These are phyloP conservation scores for Augochlorella aurata DNA, from an alignment of 2,888 invertebrate genomes.

Conservation along the genomic window DNA sequence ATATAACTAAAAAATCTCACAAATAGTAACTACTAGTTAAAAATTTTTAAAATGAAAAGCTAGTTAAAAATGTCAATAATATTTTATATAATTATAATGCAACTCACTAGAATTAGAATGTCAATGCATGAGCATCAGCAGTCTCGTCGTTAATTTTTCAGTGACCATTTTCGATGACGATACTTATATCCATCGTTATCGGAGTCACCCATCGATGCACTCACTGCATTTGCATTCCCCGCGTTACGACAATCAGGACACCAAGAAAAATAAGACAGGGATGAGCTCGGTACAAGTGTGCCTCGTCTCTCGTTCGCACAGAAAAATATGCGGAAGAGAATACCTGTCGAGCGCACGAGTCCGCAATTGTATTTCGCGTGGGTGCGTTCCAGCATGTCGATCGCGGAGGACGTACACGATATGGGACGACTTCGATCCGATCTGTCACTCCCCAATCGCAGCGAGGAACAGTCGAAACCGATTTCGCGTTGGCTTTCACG, in stretches of 20 bases:
- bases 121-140: too few species aligned
- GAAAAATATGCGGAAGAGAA: slow-evolving; percentile 40
- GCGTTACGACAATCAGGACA: slow-evolving; percentile 5
- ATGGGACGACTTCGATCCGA: slow-evolving; percentile 67
- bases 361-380: slow-evolving; percentile 50
- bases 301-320: neutral
- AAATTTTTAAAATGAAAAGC: too few species aligned
- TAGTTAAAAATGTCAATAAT: too few species aligned
- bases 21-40: too few species aligned
- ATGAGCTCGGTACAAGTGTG: slow-evolving; percentile 17
- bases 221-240: neutral
- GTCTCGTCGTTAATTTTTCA: too few species aligned
- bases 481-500: slow-evolving; percentile 51
- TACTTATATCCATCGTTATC: neutral
- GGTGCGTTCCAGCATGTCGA: slow-evolving; percentile 58
- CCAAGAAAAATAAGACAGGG: slow-evolving; percentile 4
- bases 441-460: slow-evolving; percentile 60
- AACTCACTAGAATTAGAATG: too few species aligned
- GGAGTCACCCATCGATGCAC: too few species aligned
- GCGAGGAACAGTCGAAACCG: slow-evolving; percentile 30
- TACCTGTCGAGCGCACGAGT: slow-evolving; percentile 9
- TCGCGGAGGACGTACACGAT: slow-evolving; percentile 63
- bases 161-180: too few species aligned
- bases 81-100: too few species aligned
- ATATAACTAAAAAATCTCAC: too few species aligned